Percentiles rank a stretch among this genome's conserved stretches.
These are phyloP conservation scores for Drosophila emarginata DNA, from an alignment of 2,888 invertebrate species.

Conservation along the genomic window DNA sequence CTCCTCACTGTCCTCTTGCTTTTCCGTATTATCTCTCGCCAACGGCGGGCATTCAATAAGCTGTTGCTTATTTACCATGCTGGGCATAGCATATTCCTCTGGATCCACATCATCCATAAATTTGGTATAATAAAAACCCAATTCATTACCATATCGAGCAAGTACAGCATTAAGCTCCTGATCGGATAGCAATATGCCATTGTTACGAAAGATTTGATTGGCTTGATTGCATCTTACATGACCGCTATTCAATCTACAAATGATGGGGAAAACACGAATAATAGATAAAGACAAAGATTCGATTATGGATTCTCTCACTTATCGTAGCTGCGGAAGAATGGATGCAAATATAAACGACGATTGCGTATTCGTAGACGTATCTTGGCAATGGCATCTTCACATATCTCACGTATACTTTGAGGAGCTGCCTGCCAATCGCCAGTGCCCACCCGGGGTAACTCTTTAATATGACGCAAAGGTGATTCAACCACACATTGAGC, in stretches of 20 bases:
- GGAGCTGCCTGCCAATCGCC: conserved; percentile 83
- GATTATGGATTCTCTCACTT: conserved; percentile 82
- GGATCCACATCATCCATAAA: conserved; percentile 86
- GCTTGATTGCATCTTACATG: conserved; percentile 88
- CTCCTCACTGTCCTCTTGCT: conserved; percentile 82
- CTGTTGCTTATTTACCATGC: conserved; percentile 56
- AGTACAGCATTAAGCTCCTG: conserved; percentile 88
- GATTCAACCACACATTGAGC: conserved; percentile 85
- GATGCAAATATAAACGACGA: conserved; percentile 86
- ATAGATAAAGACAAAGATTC: background rate
- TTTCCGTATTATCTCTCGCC: conserved; percentile 83
- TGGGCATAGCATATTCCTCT: conserved; percentile 79
- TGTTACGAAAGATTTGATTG: conserved; percentile 87
- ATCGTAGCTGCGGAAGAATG: conserved; percentile 88
- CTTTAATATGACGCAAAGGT: conserved; percentile 84
- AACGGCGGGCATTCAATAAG: conserved; percentile 55
- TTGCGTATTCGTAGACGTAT: conserved; percentile 86
- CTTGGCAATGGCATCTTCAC: conserved; percentile 86
- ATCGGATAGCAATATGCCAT: conserved; percentile 86
- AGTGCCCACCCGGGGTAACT: conserved; percentile 83
- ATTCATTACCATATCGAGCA: conserved; percentile 87
- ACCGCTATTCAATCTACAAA: conserved; percentile 86
- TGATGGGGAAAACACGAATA: background rate
- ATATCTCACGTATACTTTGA: conserved; percentile 82
- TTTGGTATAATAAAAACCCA: conserved; percentile 89